Percentiles rank a stretch among this genome's conserved stretches.
These are phyloP conservation scores for Mesoclemmys tuberculata DNA, from an alignment of 2,113 vertebrate genomes.

Conservation along the genomic window DNA sequence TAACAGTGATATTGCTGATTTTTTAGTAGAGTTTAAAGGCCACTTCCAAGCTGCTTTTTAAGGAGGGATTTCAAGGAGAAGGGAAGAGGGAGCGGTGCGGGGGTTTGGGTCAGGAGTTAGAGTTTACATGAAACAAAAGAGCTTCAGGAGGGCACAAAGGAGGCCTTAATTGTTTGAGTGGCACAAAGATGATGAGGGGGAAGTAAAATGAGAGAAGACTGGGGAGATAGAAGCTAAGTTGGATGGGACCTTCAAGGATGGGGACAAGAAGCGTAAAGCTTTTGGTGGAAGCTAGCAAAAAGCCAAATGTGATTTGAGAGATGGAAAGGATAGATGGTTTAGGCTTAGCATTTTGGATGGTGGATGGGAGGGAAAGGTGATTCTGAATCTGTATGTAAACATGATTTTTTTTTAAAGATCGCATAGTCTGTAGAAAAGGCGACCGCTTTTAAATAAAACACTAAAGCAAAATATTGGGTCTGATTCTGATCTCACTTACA, in stretches of 20 bases:
- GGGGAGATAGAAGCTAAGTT: background rate
- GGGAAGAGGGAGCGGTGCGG: background rate
- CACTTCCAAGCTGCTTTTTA: background rate
- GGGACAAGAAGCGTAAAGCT: background rate
- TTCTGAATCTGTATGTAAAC: rapidly evolving
- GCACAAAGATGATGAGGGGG: background rate
- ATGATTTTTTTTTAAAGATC: background rate
- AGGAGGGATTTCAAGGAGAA: background rate
- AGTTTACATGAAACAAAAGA: background rate
- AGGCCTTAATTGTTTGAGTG: background rate
- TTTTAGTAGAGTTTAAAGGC: background rate
- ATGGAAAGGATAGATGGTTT: too few species aligned
- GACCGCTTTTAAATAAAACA: background rate
- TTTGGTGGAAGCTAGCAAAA: background rate
- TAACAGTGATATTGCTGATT: background rate
- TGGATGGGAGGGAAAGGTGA: background rate
- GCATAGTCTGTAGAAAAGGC: background rate
- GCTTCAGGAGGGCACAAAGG: too few species aligned
- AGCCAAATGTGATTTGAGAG: background rate
- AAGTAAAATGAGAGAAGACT: background rate
- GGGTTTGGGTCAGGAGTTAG: background rate
- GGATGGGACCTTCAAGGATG: background rate
- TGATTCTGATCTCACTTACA: background rate
- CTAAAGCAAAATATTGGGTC: background rate
- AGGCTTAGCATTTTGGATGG: background rate